Percentiles rank a stretch among this genome's conserved stretches.
These are phyloP conservation scores for Sakesphorus luctuosus DNA, from an alignment of 2,113 vertebrate species.

Conservation along the genomic window DNA sequence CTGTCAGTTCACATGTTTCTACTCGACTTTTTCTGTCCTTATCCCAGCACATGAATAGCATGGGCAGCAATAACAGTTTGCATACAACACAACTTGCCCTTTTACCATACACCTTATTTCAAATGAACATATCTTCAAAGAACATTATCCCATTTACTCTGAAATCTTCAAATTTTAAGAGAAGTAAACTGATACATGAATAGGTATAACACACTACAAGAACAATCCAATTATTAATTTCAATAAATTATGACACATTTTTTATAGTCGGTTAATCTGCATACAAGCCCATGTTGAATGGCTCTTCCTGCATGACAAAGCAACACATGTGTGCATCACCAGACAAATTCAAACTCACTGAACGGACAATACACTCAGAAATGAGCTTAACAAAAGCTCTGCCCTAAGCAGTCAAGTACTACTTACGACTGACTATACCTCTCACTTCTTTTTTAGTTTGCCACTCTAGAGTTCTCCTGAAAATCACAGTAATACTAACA, in stretches of 20 bases:
- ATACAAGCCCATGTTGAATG: neutral
- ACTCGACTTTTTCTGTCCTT: neutral
- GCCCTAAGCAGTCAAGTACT: neutral
- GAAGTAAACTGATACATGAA: constrained; percentile 13
- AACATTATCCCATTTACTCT: neutral
- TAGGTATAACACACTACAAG: neutral
- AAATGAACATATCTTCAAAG: neutral
- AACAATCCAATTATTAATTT: neutral
- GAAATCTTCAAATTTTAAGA: constrained; percentile 44
- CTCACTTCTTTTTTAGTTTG: neutral
- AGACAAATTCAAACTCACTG: neutral
- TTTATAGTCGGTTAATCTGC: neutral
- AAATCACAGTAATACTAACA: neutral
- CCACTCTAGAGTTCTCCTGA: neutral
- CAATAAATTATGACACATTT: neutral
- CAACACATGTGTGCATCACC: neutral
- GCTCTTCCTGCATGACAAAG: neutral
- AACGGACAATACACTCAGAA: neutral
- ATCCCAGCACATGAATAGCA: neutral
- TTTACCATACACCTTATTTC: neutral
- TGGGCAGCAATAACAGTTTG: neutral
- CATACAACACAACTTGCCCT: neutral
- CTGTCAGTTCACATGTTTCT: neutral
- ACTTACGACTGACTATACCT: neutral
- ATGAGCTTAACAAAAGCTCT: neutral